Conservation (phyloP, 2,888 invertebrate species). For the Campoletis raptor region DNA sequence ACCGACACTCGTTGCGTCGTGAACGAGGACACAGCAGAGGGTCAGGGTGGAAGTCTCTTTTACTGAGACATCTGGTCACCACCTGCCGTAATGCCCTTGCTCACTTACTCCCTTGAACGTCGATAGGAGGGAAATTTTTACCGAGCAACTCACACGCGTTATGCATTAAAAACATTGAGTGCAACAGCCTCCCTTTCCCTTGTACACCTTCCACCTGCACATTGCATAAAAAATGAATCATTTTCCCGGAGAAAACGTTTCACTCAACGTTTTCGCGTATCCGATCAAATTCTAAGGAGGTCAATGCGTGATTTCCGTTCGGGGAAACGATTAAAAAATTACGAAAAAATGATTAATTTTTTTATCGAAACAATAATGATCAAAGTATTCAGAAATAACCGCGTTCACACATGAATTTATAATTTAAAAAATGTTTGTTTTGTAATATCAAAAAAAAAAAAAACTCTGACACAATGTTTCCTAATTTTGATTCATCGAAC, state of each 20-base stretch:
- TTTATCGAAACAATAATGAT: too few species aligned
- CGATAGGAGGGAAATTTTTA: slow-evolving; percentile 65
- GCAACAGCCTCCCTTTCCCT: slow-evolving; percentile 30
- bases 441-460: neutral
- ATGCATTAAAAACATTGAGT: slow-evolving; percentile 36
- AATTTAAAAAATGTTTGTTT: neutral
- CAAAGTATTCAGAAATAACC: too few species aligned
- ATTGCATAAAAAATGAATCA: slow-evolving; percentile 27
- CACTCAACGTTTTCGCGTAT: neutral
- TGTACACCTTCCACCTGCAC: slow-evolving; percentile 27
- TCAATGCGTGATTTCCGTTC: neutral
- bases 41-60: slow-evolving; percentile 80
- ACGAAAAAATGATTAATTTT: neutral
- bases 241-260: slow-evolving; percentile 9
- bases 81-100: slow-evolving; percentile 83
- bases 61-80: slow-evolving; percentile 83
- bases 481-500: neutral
- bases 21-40: slow-evolving; percentile 64
- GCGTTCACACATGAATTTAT: too few species aligned
- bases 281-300: neutral
- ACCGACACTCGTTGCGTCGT: slow-evolving; percentile 60
- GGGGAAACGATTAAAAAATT: neutral
- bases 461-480: neutral
- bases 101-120: slow-evolving; percentile 72
- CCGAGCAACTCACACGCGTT: slow-evolving; percentile 51